These are phyloP conservation scores for Apamea crenata DNA, from an alignment of 2,888 invertebrate species.

Conservation along the genomic window DNA sequence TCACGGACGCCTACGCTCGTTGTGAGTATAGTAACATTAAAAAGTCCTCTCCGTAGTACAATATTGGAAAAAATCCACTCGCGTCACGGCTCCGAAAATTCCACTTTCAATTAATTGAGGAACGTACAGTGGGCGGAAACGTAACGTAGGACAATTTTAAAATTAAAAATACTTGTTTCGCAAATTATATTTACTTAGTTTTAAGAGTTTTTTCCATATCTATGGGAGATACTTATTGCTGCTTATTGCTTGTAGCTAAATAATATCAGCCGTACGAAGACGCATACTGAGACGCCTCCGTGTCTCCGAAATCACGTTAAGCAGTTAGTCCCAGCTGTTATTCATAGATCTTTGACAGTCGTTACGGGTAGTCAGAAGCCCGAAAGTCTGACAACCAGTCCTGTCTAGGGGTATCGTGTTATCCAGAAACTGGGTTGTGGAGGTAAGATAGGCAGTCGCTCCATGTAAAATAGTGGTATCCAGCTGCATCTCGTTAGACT, in stretches of 20 bases:
- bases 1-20: slow-evolving; percentile 11
- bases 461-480: too few species aligned
- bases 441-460: too few species aligned
- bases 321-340: not conserved
- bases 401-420: too few species aligned
- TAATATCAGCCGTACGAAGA: not conserved
- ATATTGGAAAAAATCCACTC: slow-evolving; percentile 47
- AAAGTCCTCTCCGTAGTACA: slow-evolving; percentile 35
- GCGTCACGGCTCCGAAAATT: slow-evolving; percentile 56
- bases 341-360: not conserved
- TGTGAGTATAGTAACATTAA: slow-evolving; percentile 40
- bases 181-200: not conserved
- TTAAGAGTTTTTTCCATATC: not conserved
- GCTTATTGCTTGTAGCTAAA: not conserved
- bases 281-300: not conserved
- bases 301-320: not conserved
- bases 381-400: not conserved
- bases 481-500: too few species aligned
- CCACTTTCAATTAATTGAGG: slow-evolving; percentile 65
- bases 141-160: not conserved
- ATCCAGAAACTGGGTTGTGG: too few species aligned
- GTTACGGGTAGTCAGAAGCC: not conserved
- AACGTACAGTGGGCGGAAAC: not conserved
- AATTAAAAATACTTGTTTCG: not conserved
- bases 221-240: not conserved